These are phyloP conservation scores for Anthoptus insignis DNA, from an alignment of 2,888 invertebrate species.

Conservation along the genomic window DNA sequence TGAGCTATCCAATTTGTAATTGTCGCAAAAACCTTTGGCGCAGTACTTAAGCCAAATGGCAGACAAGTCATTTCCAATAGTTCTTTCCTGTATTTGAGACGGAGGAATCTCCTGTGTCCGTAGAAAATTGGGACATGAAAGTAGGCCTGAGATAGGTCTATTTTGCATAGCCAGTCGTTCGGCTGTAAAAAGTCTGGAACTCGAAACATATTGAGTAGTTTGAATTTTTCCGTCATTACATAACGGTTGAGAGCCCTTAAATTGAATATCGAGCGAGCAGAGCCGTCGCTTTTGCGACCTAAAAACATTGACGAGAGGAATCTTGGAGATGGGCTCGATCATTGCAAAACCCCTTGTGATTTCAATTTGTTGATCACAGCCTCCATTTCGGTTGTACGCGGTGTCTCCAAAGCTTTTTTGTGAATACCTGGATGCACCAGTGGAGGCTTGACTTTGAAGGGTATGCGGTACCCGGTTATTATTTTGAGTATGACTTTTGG, in stretches of 20 bases:
- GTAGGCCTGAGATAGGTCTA: neutral
- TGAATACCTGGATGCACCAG: too few species aligned
- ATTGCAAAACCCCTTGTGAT: too few species aligned
- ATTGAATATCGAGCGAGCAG: constrained; percentile 13
- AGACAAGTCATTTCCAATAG: constrained; percentile 16
- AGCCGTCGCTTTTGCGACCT: constrained; percentile 14
- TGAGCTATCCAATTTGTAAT: constrained; percentile 9
- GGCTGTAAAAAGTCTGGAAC: constrained; percentile 18
- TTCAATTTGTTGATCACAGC: too few species aligned
- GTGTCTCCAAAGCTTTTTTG: too few species aligned
- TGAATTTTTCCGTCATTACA: constrained; percentile 9
- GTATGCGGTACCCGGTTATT: too few species aligned
- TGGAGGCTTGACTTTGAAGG: too few species aligned
- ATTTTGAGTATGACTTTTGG: neutral
- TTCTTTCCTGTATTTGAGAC: neutral
- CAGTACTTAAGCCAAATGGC: neutral
- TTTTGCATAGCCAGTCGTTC: constrained; percentile 18
- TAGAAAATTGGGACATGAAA: neutral
- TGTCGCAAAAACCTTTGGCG: constrained; percentile 2
- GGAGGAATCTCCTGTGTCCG: constrained; percentile 17
- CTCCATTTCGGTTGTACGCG: too few species aligned
- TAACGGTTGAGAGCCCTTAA: constrained; percentile 1
- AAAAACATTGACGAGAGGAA: constrained; percentile 20
- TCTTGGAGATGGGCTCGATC: neutral
- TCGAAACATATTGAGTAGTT: constrained; percentile 6